These are phyloP conservation scores for Polia nebulosa DNA, from an alignment of 2,888 invertebrate genomes.

Conservation along the genomic window DNA sequence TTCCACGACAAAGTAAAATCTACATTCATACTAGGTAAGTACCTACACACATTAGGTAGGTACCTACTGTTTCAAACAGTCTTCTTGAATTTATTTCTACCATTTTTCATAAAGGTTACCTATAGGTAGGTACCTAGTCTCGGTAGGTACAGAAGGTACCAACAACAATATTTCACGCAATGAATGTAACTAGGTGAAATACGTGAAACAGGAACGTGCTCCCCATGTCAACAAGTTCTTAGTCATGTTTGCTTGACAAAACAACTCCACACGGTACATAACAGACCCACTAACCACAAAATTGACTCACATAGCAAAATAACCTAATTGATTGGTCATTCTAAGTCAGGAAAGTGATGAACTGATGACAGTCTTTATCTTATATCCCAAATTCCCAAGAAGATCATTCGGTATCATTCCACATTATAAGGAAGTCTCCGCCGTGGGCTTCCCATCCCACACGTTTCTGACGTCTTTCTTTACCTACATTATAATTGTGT, in stretches of 20 bases:
- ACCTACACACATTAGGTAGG: too few relatives aligned
- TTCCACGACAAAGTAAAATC: neutral
- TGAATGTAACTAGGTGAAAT: constrained; percentile 66
- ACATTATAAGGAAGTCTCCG: neutral
- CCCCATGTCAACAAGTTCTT: constrained; percentile 68
- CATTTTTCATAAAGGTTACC: neutral
- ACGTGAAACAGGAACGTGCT: constrained; percentile 66
- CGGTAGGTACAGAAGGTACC: neutral
- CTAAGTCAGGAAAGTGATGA: too few relatives aligned
- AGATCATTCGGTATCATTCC: too few relatives aligned
- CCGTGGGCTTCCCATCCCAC: too few relatives aligned
- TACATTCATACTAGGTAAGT: too few relatives aligned
- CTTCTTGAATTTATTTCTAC: neutral
- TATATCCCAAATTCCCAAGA: too few relatives aligned
- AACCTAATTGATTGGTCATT: neutral
- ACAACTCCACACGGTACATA: constrained; percentile 62
- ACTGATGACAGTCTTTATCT: neutral
- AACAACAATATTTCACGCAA: constrained; percentile 42
- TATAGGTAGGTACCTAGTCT: constrained; percentile 1
- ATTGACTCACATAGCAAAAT: constrained; percentile 33
- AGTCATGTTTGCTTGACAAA: constrained; percentile 63
- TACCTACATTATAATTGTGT: too few relatives aligned
- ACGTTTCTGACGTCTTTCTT: too few relatives aligned
- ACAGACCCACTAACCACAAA: constrained; percentile 52
- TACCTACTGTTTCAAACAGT: neutral